Conservation (phyloP, 2,888 invertebrate genomes). For the Acanthosepion esculentum region DNA sequence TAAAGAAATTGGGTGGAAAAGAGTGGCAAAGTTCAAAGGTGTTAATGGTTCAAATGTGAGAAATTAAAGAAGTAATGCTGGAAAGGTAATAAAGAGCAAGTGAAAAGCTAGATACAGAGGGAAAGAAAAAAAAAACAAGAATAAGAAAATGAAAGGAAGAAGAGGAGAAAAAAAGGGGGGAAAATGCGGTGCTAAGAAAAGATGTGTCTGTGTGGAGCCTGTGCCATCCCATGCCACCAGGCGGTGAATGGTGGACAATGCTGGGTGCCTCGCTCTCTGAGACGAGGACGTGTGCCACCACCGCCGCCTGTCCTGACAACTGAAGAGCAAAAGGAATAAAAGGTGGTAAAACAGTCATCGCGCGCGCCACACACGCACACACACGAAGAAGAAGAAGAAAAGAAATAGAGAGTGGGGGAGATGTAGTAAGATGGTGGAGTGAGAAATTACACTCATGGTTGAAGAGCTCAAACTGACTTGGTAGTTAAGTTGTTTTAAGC, state of each 20-base stretch:
- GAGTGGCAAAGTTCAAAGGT: background rate
- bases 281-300: slow-evolving; percentile 33
- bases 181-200: background rate
- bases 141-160: background rate
- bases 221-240: slow-evolving; percentile 42
- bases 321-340: background rate
- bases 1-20: background rate
- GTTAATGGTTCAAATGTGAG: background rate
- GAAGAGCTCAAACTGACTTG: background rate
- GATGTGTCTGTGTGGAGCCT: slow-evolving; percentile 38
- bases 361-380: background rate
- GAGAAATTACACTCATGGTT: background rate
- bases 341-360: background rate
- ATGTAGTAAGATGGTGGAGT: background rate
- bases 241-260: slow-evolving; percentile 34
- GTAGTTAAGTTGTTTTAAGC: background rate
- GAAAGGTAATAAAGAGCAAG: no score
- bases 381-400: background rate
- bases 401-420: background rate
- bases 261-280: background rate
- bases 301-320: slow-evolving; percentile 20
- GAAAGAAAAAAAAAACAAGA: background rate
- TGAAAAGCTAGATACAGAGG: no score
- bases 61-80: background rate
- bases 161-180: background rate